Conservation (phyloP, 2,797 vertebrate species). For the Holocentrus rufus region DNA sequence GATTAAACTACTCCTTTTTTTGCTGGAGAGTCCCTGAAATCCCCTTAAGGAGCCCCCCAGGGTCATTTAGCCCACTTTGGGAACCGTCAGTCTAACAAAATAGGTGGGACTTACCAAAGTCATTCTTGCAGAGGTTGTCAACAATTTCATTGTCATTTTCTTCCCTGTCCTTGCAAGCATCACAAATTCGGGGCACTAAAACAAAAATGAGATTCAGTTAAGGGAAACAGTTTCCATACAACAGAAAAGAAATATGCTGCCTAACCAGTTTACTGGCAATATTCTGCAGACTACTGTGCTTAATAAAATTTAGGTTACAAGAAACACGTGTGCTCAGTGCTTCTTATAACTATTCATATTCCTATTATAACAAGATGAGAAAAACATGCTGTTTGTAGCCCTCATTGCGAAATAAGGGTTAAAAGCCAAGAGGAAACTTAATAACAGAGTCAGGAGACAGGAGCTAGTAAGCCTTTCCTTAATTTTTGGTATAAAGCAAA, state of each 20-base stretch:
- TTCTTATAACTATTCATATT: background rate
- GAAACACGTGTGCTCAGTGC: background rate
- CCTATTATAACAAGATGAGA: background rate
- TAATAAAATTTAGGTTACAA: too few relatives aligned
- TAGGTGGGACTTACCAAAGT: constrained; percentile 91
- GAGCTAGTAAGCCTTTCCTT: background rate
- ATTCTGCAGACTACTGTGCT: too few relatives aligned
- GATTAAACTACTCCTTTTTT: background rate
- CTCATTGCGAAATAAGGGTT: too few relatives aligned
- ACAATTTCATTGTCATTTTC: constrained; percentile 98
- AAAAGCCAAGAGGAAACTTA: too few relatives aligned
- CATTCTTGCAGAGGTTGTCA: constrained; percentile 97
- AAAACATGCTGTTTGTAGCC: background rate
- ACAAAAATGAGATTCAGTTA: constrained; percentile 1
- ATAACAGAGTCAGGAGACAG: too few relatives aligned
- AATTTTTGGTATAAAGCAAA: background rate
- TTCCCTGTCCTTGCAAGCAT: constrained; percentile 92
- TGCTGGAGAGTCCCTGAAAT: constrained; percentile 6
- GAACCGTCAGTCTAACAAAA: background rate
- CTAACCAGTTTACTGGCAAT: too few relatives aligned
- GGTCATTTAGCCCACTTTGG: background rate
- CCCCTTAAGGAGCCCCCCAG: background rate
- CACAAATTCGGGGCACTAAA: constrained; percentile 93
- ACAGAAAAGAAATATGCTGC: too few relatives aligned
- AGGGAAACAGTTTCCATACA: background rate